These are phyloP conservation scores for Monoplex corrugatus DNA, from an alignment of 2,888 invertebrate species.

Conservation along the genomic window DNA sequence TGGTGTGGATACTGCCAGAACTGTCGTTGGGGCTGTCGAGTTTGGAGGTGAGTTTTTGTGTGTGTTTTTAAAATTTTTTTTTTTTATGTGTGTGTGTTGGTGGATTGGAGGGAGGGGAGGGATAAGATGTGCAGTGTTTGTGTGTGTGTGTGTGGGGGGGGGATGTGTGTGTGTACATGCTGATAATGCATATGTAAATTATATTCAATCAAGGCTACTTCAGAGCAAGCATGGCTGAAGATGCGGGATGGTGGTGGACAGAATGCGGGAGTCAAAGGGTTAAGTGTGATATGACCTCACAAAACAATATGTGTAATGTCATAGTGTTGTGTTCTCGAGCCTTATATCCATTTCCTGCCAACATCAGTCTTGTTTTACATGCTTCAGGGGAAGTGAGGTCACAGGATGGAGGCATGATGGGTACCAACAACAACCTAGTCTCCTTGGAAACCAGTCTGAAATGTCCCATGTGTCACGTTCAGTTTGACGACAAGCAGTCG, in stretches of 20 bases:
- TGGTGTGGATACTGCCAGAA: neutral
- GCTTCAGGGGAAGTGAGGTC: neutral
- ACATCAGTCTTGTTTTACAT: neutral
- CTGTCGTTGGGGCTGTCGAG: neutral
- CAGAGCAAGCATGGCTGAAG: no score
- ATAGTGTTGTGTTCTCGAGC: no score
- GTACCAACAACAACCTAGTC: conserved; percentile 50
- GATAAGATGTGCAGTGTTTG: no score
- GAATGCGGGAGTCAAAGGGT: no score
- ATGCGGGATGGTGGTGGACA: no score
- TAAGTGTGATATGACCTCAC: no score
- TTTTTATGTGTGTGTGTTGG: neutral
- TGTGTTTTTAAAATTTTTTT: no score
- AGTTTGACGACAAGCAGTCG: conserved; percentile 81
- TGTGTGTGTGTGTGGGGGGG: neutral
- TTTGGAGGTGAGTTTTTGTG: conserved; percentile 12
- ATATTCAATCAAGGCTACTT: no score
- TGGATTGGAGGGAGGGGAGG: neutral
- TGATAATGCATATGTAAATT: neutral
- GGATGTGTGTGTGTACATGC: neutral
- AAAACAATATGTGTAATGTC: no score
- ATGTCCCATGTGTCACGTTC: conserved; percentile 80
- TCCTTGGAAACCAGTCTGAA: conserved; percentile 62
- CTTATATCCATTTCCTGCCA: neutral
- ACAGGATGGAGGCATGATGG: neutral